Conservation (phyloP, 2,888 invertebrate species). For the Andrena praecox region DNA sequence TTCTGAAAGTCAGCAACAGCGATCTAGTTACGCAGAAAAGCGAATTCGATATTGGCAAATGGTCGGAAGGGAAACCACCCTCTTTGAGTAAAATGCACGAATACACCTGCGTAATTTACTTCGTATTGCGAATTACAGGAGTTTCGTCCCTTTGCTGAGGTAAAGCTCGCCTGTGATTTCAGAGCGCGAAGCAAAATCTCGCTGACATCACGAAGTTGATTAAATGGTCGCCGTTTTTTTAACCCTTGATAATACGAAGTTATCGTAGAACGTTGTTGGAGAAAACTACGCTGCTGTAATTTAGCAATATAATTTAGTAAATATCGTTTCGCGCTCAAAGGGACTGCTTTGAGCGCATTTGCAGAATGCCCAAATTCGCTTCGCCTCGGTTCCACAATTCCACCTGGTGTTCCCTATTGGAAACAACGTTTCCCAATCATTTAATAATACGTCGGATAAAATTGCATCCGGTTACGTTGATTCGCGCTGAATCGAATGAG, state of each 20-base stretch:
- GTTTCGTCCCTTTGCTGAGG: not conserved
- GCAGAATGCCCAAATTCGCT: not conserved
- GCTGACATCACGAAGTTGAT: conserved; percentile 21
- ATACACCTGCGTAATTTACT: conserved; percentile 11
- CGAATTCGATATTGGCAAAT: conserved; percentile 26
- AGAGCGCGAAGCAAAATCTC: conserved; percentile 25
- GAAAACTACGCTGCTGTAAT: not conserved
- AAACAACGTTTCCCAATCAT: not conserved
- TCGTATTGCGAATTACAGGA: conserved; percentile 18
- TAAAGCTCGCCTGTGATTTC: conserved; percentile 9
- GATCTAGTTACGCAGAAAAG: conserved; percentile 2
- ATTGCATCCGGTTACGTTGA: not conserved
- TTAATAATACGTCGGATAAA: not conserved
- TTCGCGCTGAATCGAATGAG: not conserved
- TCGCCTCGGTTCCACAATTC: not conserved
- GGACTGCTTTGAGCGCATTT: not conserved
- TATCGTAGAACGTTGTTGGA: not conserved
- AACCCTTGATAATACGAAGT: not conserved
- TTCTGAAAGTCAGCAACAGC: not conserved
- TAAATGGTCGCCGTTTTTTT: conserved; percentile 20
- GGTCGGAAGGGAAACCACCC: not conserved
- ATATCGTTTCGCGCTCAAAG: not conserved
- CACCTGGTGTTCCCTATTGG: not conserved
- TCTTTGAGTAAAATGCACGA: conserved; percentile 5
- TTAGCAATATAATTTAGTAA: not conserved